A percentile compares a stretch with the other conserved stretches of the same genome.
phyloP scores from a whole-genome alignment of 92 coral and sea anemone genomes.

The Porites divaricata region DNA sequence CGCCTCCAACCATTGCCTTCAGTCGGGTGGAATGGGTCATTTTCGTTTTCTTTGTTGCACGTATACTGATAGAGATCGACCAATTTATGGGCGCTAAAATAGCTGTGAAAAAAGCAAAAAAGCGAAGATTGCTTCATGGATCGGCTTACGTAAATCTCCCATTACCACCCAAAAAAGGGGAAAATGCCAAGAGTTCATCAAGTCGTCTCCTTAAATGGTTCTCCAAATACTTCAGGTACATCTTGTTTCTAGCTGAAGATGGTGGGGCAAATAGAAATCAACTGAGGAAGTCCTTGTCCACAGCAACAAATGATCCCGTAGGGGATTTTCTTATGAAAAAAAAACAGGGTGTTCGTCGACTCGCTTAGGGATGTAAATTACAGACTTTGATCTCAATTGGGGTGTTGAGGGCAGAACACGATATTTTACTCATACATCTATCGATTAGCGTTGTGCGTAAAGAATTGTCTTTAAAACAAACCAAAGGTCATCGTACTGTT shows the following conservation, averaged over 20 bases:
- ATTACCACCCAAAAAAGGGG: not conserved
- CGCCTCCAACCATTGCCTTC: slow-evolving; percentile 36
- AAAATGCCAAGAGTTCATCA: not conserved
- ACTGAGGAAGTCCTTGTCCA: no score
- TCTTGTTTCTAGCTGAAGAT: not conserved
- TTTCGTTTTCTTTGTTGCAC: slow-evolving; percentile 55
- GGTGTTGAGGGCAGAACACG: no score
- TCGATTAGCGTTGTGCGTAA: no score
- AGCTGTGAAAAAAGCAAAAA: slow-evolving; percentile 9
- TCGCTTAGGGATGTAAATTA: no score
- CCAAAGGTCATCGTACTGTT: no score
- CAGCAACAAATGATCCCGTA: no score
- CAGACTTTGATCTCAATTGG: no score
- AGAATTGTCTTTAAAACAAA: no score
- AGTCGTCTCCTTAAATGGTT: not conserved
- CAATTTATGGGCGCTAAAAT: slow-evolving; percentile 39
- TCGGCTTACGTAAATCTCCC: not conserved
- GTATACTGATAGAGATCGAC: slow-evolving; percentile 26
- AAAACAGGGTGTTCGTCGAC: no score
- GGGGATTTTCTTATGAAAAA: no score
- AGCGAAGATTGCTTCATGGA: not conserved
- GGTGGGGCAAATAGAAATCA: no score
- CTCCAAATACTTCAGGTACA: slow-evolving; percentile 21
- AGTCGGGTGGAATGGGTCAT: slow-evolving; percentile 52
- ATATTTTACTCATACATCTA: no score